Evolutionary conservation across 2,113 vertebrate species (phyloP).

Genomic region (Hemiprocne comata): DNA sequence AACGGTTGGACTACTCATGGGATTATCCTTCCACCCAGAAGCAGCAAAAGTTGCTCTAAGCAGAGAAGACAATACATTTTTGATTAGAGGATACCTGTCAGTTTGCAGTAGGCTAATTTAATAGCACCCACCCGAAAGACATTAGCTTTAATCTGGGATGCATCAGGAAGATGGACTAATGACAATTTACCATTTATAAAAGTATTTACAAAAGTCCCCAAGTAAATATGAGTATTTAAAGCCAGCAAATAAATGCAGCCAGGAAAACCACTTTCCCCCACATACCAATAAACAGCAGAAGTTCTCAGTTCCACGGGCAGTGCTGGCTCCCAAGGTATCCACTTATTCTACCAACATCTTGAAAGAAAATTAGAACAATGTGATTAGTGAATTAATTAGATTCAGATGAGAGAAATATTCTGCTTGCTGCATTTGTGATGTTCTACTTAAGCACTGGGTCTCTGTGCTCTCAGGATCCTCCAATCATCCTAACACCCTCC

Average conservation of each 20-base stretch:
- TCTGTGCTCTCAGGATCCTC: not conserved
- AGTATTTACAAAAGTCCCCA: slow-evolving; percentile 1
- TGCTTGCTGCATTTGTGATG: not conserved
- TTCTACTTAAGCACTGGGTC: not conserved
- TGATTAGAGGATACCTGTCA: slow-evolving; percentile 16
- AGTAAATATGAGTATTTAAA: slow-evolving; percentile 19
- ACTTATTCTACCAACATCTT: slow-evolving; percentile 21
- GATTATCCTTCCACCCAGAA: not conserved
- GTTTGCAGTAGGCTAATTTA: slow-evolving; percentile 25
- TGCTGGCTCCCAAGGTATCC: slow-evolving; percentile 2
- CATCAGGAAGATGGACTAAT: slow-evolving; percentile 35
- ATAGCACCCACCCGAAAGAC: slow-evolving; percentile 33
- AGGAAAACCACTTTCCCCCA: not conserved
- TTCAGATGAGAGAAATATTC: not conserved
- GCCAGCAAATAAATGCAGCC: not conserved
- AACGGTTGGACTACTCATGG: not conserved
- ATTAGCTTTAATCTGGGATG: slow-evolving; percentile 17
- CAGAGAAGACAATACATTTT: not conserved
- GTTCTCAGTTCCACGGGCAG: not conserved
- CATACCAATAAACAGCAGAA: not conserved
- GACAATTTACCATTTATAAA: slow-evolving; percentile 27
- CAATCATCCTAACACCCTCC: slow-evolving; percentile 6
- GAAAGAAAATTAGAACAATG: slow-evolving; percentile 8
- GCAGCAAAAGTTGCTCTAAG: not conserved
- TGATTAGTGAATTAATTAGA: slow-evolving; percentile 53